phyloP scores from a whole-genome alignment of 1,140 invertebrate genomes.

The Habropoda laboriosa region DNA sequence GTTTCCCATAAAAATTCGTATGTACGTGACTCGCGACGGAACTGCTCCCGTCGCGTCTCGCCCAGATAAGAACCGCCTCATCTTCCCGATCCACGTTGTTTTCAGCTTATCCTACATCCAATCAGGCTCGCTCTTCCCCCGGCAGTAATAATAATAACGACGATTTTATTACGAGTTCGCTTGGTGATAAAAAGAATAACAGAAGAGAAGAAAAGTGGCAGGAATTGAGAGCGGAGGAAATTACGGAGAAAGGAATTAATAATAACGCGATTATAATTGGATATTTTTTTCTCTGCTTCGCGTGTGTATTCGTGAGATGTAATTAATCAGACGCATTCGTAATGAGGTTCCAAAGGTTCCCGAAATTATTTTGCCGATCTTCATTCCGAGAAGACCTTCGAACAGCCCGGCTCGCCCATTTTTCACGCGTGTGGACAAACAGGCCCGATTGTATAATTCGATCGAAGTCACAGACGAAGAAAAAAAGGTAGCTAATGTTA shows the following conservation, averaged over 20 bases:
- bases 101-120: conserved; percentile 4
- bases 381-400: conserved; percentile 25
- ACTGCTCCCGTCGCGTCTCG: conserved; percentile 58
- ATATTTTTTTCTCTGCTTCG: neutral
- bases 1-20: conserved; percentile 62
- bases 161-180: no score
- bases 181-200: no score
- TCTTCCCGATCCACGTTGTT: conserved; percentile 56
- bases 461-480: neutral
- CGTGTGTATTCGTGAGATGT: no score
- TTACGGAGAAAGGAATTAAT: no score
- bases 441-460: neutral
- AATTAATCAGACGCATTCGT: neutral
- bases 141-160: no score
- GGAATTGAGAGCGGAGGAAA: no score
- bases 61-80: conserved; percentile 64
- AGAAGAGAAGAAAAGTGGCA: no score
- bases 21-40: conserved; percentile 56
- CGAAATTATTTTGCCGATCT: neutral
- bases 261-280: no score
- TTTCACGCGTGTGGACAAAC: conserved; percentile 1
- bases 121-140: neutral
- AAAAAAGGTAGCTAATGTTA: no score
- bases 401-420: neutral
- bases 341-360: neutral